phyloP scores from a whole-genome alignment of 2,113 vertebrate species.

The Phyllostomus discolor region DNA sequence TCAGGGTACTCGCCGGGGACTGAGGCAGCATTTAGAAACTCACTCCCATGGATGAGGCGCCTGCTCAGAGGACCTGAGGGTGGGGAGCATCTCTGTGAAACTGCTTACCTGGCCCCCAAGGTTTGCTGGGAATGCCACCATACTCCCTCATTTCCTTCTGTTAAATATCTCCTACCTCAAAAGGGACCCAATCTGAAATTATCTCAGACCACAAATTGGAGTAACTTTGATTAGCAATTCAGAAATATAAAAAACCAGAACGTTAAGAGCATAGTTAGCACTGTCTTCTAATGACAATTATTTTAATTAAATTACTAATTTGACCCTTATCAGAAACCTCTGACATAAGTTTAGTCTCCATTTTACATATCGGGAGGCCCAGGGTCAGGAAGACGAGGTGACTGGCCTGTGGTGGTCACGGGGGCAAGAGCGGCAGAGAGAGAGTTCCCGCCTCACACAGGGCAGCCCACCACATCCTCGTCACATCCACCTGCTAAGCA shows the following conservation, averaged over 20 bases:
- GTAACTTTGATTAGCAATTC: not conserved
- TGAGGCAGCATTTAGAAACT: not conserved
- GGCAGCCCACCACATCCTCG: accelerated
- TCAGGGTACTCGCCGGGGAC: not conserved
- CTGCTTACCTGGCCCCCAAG: not conserved
- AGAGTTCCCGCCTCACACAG: accelerated
- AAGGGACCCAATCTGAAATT: not conserved
- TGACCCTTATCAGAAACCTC: not conserved
- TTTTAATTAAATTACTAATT: not conserved
- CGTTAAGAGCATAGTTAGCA: not conserved
- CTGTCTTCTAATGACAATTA: not conserved
- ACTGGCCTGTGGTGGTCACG: not conserved
- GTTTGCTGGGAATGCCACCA: not conserved
- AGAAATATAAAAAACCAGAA: not conserved
- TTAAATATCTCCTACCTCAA: not conserved
- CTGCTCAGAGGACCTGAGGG: not conserved
- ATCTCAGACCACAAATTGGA: not conserved
- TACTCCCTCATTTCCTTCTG: not conserved
- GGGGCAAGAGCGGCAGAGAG: too few species aligned
- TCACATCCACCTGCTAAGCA: not conserved
- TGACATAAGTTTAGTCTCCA: not conserved
- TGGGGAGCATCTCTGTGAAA: not conserved
- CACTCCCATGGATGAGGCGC: accelerated
- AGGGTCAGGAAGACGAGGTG: not conserved
- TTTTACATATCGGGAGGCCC: not conserved